Base-by-base conservation (phyloP, 2,797 vertebrate species). In the Parambassis ranga region DNA sequence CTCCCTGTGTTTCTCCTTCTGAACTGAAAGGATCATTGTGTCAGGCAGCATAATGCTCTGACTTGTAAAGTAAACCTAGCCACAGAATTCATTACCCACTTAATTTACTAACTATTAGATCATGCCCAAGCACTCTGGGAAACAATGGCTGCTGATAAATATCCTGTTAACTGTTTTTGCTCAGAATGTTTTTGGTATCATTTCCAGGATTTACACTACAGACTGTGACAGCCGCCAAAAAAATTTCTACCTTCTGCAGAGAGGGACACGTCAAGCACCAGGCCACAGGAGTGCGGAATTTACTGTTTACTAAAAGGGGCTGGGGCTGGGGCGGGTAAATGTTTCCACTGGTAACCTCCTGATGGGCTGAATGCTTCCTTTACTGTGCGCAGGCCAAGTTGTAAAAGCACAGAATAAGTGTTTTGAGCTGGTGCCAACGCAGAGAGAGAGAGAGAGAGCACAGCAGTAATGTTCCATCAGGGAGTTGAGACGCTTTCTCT, bases 331-430 rank as follows among this genome's bases (percentile, higher is more conserved):
- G 83, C 26, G 69, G 76, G 65, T 52, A 42, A 71, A 59, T 71
- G 58, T 91, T 91, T 90, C 89, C 85, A 75, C 81, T 81, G 75
- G 57, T 81, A 81, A 87, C 85, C 82, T 70, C 57, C 60, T 64
- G 69, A 70, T 59, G 58, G 49, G 70, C 77, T 86, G 74, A 82
- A 85, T 73, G 81, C 71, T 78, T 70, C 53, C 63, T 66, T 82
- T 80, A 75, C 64, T 65, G 47, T 37, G 75, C 72, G 55, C 48
- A 59, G 37, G 55, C 64, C 53, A 63, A 66, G 78, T 76, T 83
- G 83, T 90, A 78, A 80, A 71, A 71, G 14, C 32, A 53, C 58
- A n/a, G 18, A 73, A 66, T 55, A 44, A 57, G 65, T 24, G 63
- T 37, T 32, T 43, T 64, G 66, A 76, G 52, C 11, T 43, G 16